Evolutionary conservation across 92 coral and sea anemone genomes (phyloP), one percentile per base, ranked within the genome.

Genomic region (Epizoanthus ramosus): DNA sequence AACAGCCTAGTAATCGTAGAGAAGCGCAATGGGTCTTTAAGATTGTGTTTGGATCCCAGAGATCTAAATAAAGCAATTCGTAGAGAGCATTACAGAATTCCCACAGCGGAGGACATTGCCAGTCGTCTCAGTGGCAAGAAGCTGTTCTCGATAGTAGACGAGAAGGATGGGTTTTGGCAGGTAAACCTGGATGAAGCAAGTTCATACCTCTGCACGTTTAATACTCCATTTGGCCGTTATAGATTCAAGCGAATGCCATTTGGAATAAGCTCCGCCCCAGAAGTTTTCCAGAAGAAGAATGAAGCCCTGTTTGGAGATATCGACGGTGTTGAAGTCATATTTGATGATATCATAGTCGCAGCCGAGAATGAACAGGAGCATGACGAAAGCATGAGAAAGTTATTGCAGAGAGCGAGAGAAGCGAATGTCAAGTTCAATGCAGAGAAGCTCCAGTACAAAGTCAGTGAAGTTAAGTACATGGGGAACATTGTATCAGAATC

Each of bases 21-120:
- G 70, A 73, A 83, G 61, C 74, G 65, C 25, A 47, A 84, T 15
- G 81, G 81, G 31, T 84, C 87, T 14, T 22, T 84, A 56, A 74
- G 81, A 63, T 22, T 85, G 52, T 85, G 88, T 68, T 85, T 85
- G 71, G 88, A 85, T 76, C 88, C 88, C 10, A 63, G 84, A 76
- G 88, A 84, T 74, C 64, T 84, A 25, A 74, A 74, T 73, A 74
- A 63, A 77, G 77, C 84, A 17, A 85, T 85, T 79, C 33, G 45
- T 19, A 39, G 73, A 41, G 88, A 85, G 65, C 88, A 70, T 33
- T 73, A 77, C 80, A 68, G 37, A 28, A 77, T 77, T 28, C 88
- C 88, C 19, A 69, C 80, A 16, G 79, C 84, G 22, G 88, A 85
- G 76, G 88, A 77, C 21, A 77, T 79, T 35, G 79, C 88, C 83